A percentile compares a stretch with the other conserved stretches of the same genome.
These are phyloP conservation scores for Sebastes taczanowskii DNA, from an alignment of 2,797 vertebrate species.

Conservation along the genomic window DNA sequence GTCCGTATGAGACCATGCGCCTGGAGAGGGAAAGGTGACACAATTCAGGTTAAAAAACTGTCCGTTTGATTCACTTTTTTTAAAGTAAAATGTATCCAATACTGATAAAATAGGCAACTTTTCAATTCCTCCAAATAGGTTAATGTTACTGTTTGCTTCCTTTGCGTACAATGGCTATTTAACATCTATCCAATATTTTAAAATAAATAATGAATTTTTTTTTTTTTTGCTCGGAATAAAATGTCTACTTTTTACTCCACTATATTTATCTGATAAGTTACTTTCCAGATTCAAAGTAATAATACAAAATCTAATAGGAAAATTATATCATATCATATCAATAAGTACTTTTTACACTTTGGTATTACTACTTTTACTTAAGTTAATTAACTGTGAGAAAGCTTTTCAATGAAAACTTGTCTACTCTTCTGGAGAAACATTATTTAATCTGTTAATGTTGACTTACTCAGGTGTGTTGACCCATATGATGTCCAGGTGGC, in stretches of 20 bases:
- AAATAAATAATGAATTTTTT: neutral
- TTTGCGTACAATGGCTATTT: neutral
- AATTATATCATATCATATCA: too few species aligned
- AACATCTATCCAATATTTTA: neutral
- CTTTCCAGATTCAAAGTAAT: too few species aligned
- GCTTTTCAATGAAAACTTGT: too few species aligned
- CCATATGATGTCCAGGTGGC: constrained; percentile 99
- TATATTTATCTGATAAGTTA: too few species aligned
- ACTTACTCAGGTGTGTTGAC: constrained; percentile 98
- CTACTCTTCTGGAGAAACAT: too few species aligned
- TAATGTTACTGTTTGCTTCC: neutral
- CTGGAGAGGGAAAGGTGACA: constrained; percentile 67
- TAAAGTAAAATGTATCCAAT: neutral
- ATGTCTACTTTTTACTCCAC: too few species aligned
- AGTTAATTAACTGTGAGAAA: too few species aligned
- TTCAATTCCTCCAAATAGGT: neutral
- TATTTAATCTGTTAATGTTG: too few species aligned
- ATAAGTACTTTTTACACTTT: too few species aligned
- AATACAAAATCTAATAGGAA: too few species aligned
- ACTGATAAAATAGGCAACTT: neutral
- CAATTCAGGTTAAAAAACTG: neutral
- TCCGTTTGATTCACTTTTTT: neutral
- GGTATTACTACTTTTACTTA: too few species aligned
- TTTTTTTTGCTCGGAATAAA: neutral
- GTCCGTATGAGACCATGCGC: constrained; percentile 92